Percentiles rank a stretch among this genome's conserved stretches.
Evolutionary conservation across 1,140 invertebrate species (phyloP).

Genomic region (Spodoptera frugiperda): DNA sequence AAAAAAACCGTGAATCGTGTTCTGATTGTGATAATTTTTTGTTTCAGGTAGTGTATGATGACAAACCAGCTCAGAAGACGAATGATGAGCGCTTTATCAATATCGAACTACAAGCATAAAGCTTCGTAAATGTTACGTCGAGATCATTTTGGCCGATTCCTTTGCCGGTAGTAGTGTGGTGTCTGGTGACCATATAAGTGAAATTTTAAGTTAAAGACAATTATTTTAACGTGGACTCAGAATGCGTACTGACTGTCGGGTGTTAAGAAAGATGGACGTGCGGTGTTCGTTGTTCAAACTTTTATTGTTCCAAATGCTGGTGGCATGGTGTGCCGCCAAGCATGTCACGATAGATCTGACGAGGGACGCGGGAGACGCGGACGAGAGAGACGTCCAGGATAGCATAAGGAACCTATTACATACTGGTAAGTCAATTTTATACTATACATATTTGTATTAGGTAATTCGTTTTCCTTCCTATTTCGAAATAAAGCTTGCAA

Average conservation of each 20-base stretch:
- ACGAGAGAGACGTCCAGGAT: constrained; percentile 68
- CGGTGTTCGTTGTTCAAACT: constrained; percentile 78
- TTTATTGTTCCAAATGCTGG: constrained; percentile 74
- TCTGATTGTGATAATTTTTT: constrained; percentile 49
- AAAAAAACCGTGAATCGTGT: neutral
- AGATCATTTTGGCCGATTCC: constrained; percentile 1
- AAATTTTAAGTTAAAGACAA: constrained; percentile 43
- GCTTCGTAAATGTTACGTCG: constrained; percentile 59
- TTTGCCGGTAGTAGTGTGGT: constrained; percentile 46
- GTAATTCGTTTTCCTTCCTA: too few species aligned
- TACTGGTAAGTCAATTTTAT: constrained; percentile 68
- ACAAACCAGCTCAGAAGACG: constrained; percentile 61
- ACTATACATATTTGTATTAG: too few species aligned
- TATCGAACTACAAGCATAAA: constrained; percentile 80
- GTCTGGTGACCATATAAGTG: constrained; percentile 15
- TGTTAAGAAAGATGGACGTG: constrained; percentile 77
- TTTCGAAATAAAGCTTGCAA: too few species aligned
- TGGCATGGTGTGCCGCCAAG: constrained; percentile 72
- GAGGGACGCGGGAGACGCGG: constrained; percentile 53
- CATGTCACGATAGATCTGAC: constrained; percentile 61
- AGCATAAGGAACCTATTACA: constrained; percentile 77
- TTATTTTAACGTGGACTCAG: constrained; percentile 48
- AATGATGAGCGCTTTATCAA: constrained; percentile 65
- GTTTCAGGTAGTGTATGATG: constrained; percentile 81
- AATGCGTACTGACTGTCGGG: constrained; percentile 71